Evolutionary conservation across 1,140 invertebrate species (phyloP).

Genomic region (Sesamia nonagrioides): DNA sequence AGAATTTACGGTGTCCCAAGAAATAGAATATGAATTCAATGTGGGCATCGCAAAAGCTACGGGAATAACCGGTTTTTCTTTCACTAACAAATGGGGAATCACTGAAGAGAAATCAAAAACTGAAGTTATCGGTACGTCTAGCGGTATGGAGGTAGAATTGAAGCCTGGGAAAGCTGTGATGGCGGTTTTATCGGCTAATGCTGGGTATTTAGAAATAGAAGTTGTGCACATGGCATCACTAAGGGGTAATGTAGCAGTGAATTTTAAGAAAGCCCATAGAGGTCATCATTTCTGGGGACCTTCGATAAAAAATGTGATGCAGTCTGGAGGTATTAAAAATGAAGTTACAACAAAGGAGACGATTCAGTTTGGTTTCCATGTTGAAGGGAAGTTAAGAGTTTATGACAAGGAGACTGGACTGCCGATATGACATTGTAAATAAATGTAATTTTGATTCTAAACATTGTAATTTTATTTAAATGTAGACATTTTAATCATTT

Average conservation of each 20-base stretch:
- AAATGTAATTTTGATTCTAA: background rate
- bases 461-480: background rate
- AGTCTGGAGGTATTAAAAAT: slow-evolving; percentile 63
- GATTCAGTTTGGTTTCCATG: slow-evolving; percentile 69
- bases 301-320: slow-evolving; percentile 66
- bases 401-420: slow-evolving; percentile 67
- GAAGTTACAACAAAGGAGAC: slow-evolving; percentile 61
- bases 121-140: slow-evolving; percentile 69
- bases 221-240: slow-evolving; percentile 65
- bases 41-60: slow-evolving; percentile 63
- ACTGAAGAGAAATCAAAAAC: slow-evolving; percentile 72
- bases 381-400: slow-evolving; percentile 71
- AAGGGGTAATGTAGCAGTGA: slow-evolving; percentile 71
- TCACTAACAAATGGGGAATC: slow-evolving; percentile 64
- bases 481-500: too few species aligned
- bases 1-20: slow-evolving; percentile 63
- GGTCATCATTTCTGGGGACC: slow-evolving; percentile 78
- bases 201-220: slow-evolving; percentile 69
- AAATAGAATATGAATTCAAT: slow-evolving; percentile 70
- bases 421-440: slow-evolving; percentile 41
- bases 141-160: slow-evolving; percentile 71
- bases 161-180: slow-evolving; percentile 70
- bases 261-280: slow-evolving; percentile 64
- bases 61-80: slow-evolving; percentile 63
- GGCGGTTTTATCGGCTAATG: slow-evolving; percentile 70